phyloP scores from a whole-genome alignment of 1,140 invertebrate species.

The Drosophila ficusphila region DNA sequence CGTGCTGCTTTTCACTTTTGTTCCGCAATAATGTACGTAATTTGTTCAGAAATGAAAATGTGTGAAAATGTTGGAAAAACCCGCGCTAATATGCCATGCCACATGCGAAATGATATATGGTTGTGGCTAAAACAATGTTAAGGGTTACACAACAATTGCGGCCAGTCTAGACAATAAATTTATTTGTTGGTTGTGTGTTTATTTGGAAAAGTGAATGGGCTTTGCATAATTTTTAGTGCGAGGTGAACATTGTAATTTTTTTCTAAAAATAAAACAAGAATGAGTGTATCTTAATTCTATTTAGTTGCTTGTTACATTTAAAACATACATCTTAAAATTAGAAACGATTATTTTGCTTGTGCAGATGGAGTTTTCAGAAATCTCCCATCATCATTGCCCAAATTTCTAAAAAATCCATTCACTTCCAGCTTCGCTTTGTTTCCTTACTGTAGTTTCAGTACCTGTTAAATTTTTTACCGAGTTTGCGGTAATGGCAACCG shows the following conservation, averaged over 20 bases:
- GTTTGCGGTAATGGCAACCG: conserved; percentile 6
- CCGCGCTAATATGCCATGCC: conserved; percentile 55
- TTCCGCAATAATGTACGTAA: conserved; percentile 65
- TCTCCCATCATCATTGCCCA: no score
- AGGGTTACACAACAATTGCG: conserved; percentile 32
- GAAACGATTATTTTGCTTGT: no score
- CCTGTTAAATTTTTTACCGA: conserved; percentile 15
- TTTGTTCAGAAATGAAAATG: conserved; percentile 57
- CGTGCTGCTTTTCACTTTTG: conserved; percentile 27
- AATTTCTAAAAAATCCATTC: no score
- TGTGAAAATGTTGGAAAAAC: conserved; percentile 59
- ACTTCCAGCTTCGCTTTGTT: no score
- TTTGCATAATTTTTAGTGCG: background rate
- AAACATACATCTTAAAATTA: no score
- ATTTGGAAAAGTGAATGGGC: conserved; percentile 2
- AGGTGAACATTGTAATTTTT: no score
- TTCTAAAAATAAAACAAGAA: background rate
- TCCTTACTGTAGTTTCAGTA: conserved; percentile 22
- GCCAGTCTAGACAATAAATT: conserved; percentile 44
- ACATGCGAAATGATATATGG: conserved; percentile 63
- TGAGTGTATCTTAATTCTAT: no score
- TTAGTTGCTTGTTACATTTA: no score
- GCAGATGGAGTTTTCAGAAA: no score
- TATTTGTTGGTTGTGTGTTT: conserved; percentile 23
- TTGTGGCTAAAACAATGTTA: conserved; percentile 40